Evolutionary conservation across 2,113 vertebrate genomes (phyloP).

Genomic region (Lophius piscatorius): DNA sequence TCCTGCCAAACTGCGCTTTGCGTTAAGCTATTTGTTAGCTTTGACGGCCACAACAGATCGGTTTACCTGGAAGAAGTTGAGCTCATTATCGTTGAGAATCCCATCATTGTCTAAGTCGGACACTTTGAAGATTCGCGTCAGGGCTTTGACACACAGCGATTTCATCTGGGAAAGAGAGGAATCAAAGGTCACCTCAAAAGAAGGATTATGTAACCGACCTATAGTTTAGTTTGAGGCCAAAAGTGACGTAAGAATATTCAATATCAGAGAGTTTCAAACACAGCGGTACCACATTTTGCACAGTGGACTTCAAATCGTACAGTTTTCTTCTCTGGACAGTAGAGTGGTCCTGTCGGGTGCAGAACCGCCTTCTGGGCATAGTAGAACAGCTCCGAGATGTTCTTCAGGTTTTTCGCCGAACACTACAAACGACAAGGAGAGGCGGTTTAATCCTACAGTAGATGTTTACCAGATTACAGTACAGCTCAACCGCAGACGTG

Average conservation of each 20-base stretch:
- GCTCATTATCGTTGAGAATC: slow-evolving; percentile 92
- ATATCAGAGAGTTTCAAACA: not conserved
- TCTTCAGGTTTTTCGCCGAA: slow-evolving; percentile 98
- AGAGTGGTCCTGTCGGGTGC: slow-evolving; percentile 95
- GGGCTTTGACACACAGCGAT: slow-evolving; percentile 89
- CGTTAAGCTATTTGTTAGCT: not conserved
- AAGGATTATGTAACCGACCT: not conserved
- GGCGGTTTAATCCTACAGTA: not conserved
- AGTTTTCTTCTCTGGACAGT: slow-evolving; percentile 95
- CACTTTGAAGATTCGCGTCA: slow-evolving; percentile 96
- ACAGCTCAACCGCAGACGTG: not conserved
- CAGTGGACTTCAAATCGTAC: slow-evolving; percentile 64
- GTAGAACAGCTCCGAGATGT: slow-evolving; percentile 98
- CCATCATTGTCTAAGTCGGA: slow-evolving; percentile 97
- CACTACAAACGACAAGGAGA: slow-evolving; percentile 79
- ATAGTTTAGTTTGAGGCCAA: not conserved
- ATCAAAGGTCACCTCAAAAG: not conserved
- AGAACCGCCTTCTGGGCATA: slow-evolving; percentile 98
- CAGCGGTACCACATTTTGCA: not conserved
- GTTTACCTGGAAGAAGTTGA: slow-evolving; percentile 96
- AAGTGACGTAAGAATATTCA: not conserved
- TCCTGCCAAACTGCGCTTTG: too few species aligned
- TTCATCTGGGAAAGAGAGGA: slow-evolving; percentile 84
- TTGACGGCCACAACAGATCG: too few species aligned
- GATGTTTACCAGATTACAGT: not conserved